Conservation (phyloP, 2,113 vertebrate species). For the Chroicocephalus ridibundus region DNA sequence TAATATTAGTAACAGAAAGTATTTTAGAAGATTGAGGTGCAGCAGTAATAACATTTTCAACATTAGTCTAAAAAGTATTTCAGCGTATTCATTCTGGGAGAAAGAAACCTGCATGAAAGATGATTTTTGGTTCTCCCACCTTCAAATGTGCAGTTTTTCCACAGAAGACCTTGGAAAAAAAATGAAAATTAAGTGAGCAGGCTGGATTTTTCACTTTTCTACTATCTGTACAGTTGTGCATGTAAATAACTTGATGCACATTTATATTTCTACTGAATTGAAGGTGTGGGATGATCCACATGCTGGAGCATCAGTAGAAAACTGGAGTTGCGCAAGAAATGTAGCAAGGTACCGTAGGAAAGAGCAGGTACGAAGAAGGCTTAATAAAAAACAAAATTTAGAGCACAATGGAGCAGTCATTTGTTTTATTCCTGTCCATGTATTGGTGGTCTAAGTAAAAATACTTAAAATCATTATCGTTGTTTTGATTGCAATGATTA, state of each 20-base stretch:
- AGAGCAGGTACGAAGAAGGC: not conserved
- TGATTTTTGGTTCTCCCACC: not conserved
- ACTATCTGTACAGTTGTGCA: not conserved
- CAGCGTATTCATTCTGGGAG: not conserved
- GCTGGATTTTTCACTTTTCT: not conserved
- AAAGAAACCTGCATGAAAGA: not conserved
- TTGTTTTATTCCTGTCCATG: not conserved
- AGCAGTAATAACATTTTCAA: not conserved
- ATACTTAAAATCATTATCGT: not conserved
- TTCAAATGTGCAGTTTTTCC: not conserved
- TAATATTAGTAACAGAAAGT: not conserved
- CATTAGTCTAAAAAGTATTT: not conserved
- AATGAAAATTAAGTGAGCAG: not conserved
- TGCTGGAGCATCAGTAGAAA: not conserved
- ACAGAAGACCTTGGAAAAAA: not conserved
- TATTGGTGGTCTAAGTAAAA: not conserved
- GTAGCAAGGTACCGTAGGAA: not conserved
- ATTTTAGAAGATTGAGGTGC: not conserved
- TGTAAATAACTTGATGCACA: not conserved
- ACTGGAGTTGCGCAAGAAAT: not conserved
- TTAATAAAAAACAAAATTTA: not conserved
- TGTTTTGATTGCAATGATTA: not conserved
- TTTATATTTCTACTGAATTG: not conserved
- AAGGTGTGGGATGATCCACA: not conserved
- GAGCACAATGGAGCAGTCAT: not conserved